Evolutionary conservation across 1,140 invertebrate species (phyloP), one percentile per base, ranked within the genome.

Genomic region (Penaeus indicus): DNA sequence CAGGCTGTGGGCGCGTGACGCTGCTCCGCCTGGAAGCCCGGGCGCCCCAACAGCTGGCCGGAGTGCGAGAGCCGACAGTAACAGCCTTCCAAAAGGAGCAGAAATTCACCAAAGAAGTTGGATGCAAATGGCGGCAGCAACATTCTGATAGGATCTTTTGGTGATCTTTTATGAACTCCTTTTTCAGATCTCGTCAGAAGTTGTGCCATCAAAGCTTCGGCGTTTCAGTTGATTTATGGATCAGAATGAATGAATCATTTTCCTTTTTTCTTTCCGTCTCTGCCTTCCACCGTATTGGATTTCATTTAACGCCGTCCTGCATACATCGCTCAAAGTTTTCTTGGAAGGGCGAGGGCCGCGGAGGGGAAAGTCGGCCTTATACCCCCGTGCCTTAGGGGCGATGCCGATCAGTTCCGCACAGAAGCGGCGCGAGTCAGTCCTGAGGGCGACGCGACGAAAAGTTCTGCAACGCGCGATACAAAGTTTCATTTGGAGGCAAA

Each of bases 401-500:
- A 62, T 7, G 38, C 25, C 27, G 42, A 25, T 25, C 25, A 61
- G 63, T 42, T 47, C 21, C 64, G 16, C 7, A 38, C 19, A 38
- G 42, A 7, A 42, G 18, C 47, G 42, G 27, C 22, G 22, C 42
- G 63, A 84, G 80, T 27, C 86, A 79, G 19, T 75, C 47, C 60
- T 25, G 27, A 67, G 60, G 75, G 69, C 80, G 19, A 88, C 80
- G 54, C 47, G 86, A 82, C 86, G 86, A 88, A 88, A 77, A 62
- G 47, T 88, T 88, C 38, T 88, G 80, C 86, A 62, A 72, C 11
- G n/a, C 61, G 10, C 86, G 86, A 88, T 88, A 88, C 86, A 88
- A 84, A 88, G 86, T 88, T 88, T 88, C 86, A 88, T 88, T 88
- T 88, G 86, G 86, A 84, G 86, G 86, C 86, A 88, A 88, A 88